Evolutionary conservation across 1,140 invertebrate species (phyloP).

Genomic region (Drosophila pruinosa): DNA sequence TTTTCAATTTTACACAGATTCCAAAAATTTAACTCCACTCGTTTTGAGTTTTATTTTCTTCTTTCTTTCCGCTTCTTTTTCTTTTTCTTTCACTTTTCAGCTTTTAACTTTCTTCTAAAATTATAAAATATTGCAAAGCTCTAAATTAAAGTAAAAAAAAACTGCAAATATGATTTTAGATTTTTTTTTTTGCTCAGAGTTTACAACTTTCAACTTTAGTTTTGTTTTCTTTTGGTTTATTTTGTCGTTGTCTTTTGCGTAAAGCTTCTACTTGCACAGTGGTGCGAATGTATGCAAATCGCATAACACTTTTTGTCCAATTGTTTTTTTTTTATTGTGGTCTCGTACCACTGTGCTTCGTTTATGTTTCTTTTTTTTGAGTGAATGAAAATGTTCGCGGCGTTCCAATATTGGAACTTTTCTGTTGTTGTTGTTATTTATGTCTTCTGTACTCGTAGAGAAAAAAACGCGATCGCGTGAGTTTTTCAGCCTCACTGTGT

Average conservation of each 20-base stretch:
- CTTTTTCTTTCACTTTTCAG: constrained; percentile 24
- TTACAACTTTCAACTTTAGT: constrained; percentile 35
- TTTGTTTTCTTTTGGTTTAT: constrained; percentile 12
- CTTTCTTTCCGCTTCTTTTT: constrained; percentile 31
- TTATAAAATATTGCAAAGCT: constrained; percentile 21
- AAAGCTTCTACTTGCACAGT: constrained; percentile 8
- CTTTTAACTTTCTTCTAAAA: constrained; percentile 52
- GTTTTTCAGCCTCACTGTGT: constrained; percentile 47
- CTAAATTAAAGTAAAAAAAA: constrained; percentile 19
- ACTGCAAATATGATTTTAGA: constrained; percentile 30
- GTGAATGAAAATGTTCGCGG: constrained; percentile 26
- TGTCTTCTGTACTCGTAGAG: neutral
- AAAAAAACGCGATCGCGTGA: constrained; percentile 66
- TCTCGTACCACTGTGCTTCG: too few relatives aligned
- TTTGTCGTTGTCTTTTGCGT: neutral
- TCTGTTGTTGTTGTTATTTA: constrained; percentile 5
- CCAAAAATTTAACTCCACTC: constrained; percentile 33
- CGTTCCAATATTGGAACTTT: constrained; percentile 11
- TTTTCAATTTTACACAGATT: constrained; percentile 32
- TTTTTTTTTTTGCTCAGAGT: constrained; percentile 35
- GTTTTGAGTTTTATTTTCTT: constrained; percentile 34
- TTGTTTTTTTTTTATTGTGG: constrained; percentile 40
- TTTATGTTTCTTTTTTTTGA: constrained; percentile 25
- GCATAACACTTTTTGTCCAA: too few relatives aligned
- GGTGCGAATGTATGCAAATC: too few relatives aligned